phyloP scores from a whole-genome alignment of 2,113 vertebrate genomes.

The Microtus richardsoni region DNA sequence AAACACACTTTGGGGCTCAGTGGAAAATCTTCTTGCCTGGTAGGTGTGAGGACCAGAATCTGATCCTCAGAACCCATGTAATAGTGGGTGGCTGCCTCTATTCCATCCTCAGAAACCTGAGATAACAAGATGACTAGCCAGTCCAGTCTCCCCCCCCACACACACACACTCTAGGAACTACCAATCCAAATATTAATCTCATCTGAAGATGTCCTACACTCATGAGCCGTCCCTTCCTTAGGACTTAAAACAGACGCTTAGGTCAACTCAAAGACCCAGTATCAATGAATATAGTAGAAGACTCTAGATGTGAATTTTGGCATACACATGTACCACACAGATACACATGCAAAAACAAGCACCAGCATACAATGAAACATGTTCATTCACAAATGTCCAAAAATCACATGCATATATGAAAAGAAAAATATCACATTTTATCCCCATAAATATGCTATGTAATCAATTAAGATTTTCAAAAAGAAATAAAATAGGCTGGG shows the following conservation, averaged over 20 bases:
- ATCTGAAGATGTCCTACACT: no score
- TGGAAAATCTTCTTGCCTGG: neutral
- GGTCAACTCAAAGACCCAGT: neutral
- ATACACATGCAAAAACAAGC: neutral
- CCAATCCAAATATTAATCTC: no score
- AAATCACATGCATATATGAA: neutral
- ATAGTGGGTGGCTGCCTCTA: neutral
- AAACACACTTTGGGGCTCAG: neutral
- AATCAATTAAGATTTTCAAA: neutral
- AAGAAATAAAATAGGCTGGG: neutral
- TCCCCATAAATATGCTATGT: neutral
- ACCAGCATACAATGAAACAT: neutral
- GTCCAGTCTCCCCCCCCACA: no score
- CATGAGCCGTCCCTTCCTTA: no score
- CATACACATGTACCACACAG: neutral
- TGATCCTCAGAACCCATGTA: neutral
- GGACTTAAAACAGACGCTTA: no score
- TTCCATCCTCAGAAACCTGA: neutral
- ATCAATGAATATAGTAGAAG: neutral
- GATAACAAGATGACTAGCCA: neutral
- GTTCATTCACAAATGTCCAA: neutral
- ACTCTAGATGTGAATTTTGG: neutral
- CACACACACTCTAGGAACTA: no score
- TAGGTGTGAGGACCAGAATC: neutral
- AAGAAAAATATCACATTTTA: neutral